phyloP scores from a whole-genome alignment of 2,113 vertebrate genomes.

The Calonectris borealis region DNA sequence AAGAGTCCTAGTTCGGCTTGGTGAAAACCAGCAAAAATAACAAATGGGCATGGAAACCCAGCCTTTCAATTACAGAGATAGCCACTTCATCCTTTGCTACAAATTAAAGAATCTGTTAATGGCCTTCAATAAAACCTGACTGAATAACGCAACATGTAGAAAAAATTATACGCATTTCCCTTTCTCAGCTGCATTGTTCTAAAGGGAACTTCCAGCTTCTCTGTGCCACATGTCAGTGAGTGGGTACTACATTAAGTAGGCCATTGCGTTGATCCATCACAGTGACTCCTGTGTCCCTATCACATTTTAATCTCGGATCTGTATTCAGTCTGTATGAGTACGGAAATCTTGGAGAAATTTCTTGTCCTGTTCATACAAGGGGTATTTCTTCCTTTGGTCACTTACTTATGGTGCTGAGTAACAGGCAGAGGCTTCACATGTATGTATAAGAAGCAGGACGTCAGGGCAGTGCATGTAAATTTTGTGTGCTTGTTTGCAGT shows the following conservation, averaged over 20 bases:
- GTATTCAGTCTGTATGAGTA: neutral
- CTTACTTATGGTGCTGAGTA: neutral
- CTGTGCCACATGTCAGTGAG: neutral
- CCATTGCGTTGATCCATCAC: too few species aligned
- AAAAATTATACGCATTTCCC: neutral
- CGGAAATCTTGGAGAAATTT: neutral
- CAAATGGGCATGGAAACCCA: neutral
- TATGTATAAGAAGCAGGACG: neutral
- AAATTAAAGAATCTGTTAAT: neutral
- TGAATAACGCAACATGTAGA: neutral
- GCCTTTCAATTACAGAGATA: neutral
- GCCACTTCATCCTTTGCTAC: neutral
- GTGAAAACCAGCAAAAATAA: neutral
- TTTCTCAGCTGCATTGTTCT: neutral
- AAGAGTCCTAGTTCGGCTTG: neutral
- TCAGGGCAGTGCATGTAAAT: neutral
- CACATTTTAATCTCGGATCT: neutral
- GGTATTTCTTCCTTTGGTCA: neutral
- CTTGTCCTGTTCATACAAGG: neutral
- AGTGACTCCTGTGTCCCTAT: neutral
- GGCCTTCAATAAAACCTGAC: neutral
- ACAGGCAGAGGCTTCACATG: neutral
- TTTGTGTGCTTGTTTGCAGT: neutral
- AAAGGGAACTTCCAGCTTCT: neutral
- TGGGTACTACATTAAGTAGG: neutral